A percentile compares a stretch with the other conserved stretches of the same genome.
Conservation (phyloP, 2,888 invertebrate genomes). For the Neoaliturus tenellus region DNA sequence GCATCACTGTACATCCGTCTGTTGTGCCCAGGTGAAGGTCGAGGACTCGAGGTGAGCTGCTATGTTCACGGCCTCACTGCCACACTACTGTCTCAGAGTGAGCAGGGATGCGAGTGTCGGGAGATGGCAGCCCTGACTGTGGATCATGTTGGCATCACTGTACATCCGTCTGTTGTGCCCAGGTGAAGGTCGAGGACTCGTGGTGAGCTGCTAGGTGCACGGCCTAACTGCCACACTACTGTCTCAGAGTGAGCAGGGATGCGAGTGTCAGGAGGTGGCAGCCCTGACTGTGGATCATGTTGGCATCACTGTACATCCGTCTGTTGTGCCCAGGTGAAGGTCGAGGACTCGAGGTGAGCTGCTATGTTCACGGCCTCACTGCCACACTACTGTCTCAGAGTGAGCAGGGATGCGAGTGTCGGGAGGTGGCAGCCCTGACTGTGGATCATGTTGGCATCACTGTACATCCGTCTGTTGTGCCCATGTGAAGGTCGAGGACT, state of each 20-base stretch:
- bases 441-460: conserved; percentile 71
- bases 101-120: conserved; percentile 69
- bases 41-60: conserved; percentile 68
- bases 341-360: conserved; percentile 66
- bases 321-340: conserved; percentile 1
- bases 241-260: conserved; percentile 73
- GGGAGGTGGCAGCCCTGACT: conserved; percentile 60
- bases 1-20: conserved; percentile 67
- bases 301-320: conserved; percentile 67
- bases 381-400: conserved; percentile 73
- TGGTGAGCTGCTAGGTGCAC: conserved; percentile 72
- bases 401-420: conserved; percentile 69
- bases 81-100: conserved; percentile 73
- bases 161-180: conserved; percentile 59
- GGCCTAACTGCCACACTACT: conserved; percentile 72
- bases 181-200: conserved; percentile 40
- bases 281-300: conserved; percentile 71
- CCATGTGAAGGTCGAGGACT: conserved; percentile 2
- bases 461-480: conserved; percentile 59
- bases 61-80: conserved; percentile 73
- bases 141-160: conserved; percentile 71
- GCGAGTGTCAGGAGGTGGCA: conserved; percentile 30
- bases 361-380: conserved; percentile 73
- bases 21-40: conserved; percentile 14
- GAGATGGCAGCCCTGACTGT: conserved; percentile 65